A percentile compares a stretch with the other conserved stretches of the same genome.
phyloP scores from a whole-genome alignment of 2,113 vertebrate species.

The Craseonycteris thonglongyai region DNA sequence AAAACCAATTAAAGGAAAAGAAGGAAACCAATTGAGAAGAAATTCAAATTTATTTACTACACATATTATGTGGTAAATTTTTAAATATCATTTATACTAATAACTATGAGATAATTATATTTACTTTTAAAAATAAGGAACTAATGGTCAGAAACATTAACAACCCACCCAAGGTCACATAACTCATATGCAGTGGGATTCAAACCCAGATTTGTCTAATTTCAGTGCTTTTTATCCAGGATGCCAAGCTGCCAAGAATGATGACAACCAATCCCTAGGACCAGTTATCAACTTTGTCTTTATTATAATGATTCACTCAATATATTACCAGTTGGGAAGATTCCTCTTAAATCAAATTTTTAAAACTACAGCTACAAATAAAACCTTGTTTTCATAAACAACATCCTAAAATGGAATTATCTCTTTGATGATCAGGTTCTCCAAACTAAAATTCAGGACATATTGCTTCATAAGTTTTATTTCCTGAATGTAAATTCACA shows the following conservation, averaged over 20 bases:
- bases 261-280: not conserved
- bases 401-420: not conserved
- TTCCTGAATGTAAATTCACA: not conserved
- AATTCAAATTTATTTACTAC: not conserved
- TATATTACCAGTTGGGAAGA: slow-evolving; percentile 15
- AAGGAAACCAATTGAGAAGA: not conserved
- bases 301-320: slow-evolving; percentile 27
- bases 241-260: not conserved
- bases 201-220: not conserved
- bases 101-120: not conserved
- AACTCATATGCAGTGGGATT: not conserved
- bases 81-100: not conserved
- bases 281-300: not conserved
- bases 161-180: not conserved
- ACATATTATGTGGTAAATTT: not conserved
- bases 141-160: not conserved
- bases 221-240: not conserved
- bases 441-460: slow-evolving; percentile 18
- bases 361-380: not conserved
- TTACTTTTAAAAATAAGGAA: slow-evolving; percentile 8
- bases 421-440: not conserved
- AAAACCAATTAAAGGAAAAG: not conserved
- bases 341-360: slow-evolving; percentile 3
- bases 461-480: not conserved
- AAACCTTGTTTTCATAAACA: slow-evolving; percentile 24